Conservation (phyloP, 2,797 vertebrate species). For the Ceryle rudis region DNA sequence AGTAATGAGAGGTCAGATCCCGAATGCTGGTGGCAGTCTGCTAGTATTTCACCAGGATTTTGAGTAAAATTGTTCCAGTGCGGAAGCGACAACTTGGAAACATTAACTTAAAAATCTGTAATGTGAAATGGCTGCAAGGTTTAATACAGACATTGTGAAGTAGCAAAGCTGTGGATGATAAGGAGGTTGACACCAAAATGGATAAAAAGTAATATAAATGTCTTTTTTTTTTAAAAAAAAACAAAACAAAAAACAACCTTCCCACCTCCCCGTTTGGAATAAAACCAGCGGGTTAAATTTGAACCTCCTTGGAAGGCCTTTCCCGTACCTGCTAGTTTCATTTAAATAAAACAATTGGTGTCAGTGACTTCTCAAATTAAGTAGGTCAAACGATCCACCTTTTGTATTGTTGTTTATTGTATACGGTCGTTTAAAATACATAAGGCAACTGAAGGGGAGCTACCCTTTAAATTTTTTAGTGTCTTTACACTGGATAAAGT, state of each 20-base stretch:
- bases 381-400: neutral
- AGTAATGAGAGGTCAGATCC: neutral
- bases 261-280: neutral
- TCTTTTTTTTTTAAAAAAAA: neutral
- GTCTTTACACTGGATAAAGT: neutral
- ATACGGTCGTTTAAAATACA: neutral
- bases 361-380: neutral
- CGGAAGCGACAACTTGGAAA: neutral
- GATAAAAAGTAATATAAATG: neutral
- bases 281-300: neutral
- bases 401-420: neutral
- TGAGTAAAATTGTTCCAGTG: neutral
- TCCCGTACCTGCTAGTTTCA: neutral
- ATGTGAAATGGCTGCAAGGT: neutral
- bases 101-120: neutral
- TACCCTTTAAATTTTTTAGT: neutral
- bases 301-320: neutral
- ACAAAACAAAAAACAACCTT: too few relatives aligned
- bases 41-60: neutral
- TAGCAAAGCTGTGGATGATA: neutral
- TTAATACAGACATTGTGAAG: neutral
- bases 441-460: neutral
- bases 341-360: neutral
- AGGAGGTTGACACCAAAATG: neutral
- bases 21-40: neutral